Evolutionary conservation across 1,140 invertebrate genomes (phyloP).

Genomic region (Nixonia krombeini): DNA sequence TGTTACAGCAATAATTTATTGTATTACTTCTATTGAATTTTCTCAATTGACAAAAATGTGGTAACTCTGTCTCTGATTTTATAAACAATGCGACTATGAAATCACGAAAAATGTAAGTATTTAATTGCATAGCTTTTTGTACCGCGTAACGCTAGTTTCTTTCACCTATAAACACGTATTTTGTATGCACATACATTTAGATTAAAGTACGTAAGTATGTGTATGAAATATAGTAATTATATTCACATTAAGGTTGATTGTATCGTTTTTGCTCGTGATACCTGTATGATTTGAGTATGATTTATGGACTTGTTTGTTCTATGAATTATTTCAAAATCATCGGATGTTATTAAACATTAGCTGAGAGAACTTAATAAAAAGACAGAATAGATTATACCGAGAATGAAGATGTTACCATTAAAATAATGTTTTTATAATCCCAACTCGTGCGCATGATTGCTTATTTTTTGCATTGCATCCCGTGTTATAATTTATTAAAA

Average conservation of each 20-base stretch:
- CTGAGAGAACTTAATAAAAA: neutral
- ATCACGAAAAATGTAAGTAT: no score
- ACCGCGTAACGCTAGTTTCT: no score
- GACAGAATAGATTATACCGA: neutral
- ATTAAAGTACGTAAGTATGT: slow-evolving; percentile 6
- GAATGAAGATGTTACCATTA: neutral
- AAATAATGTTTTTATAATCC: no score
- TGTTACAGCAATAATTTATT: no score
- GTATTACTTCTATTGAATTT: no score
- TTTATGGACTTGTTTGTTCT: slow-evolving; percentile 19
- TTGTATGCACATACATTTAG: slow-evolving; percentile 9
- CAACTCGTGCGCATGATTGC: no score
- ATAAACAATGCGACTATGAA: no score
- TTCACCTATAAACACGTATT: slow-evolving; percentile 6
- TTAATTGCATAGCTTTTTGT: no score
- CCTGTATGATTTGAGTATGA: slow-evolving; percentile 27
- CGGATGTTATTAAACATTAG: neutral
- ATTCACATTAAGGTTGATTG: slow-evolving; percentile 24
- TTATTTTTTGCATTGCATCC: no score
- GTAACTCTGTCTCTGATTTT: no score
- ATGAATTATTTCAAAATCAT: neutral
- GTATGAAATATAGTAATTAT: slow-evolving; percentile 33
- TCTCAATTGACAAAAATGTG: no score
- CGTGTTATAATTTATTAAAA: no score
- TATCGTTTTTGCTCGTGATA: slow-evolving; percentile 11